Evolutionary conservation across 2,113 vertebrate genomes (phyloP).

Genomic region (Pteruthius melanotis): DNA sequence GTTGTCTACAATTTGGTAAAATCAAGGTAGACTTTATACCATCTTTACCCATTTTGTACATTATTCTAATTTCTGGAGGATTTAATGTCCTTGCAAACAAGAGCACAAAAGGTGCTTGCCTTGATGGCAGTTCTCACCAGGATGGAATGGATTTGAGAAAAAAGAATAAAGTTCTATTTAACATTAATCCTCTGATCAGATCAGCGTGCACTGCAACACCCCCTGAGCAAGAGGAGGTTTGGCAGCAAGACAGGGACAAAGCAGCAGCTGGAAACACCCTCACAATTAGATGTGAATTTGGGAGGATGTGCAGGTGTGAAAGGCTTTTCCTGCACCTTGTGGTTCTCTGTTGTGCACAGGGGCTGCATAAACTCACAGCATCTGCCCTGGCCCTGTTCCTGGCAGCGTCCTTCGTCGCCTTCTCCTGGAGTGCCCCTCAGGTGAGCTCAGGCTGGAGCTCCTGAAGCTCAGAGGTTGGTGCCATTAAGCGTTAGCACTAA

Average conservation of each 20-base stretch:
- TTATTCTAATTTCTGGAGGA: neutral
- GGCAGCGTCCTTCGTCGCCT: conserved; percentile 68
- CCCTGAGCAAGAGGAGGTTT: neutral
- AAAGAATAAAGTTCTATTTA: neutral
- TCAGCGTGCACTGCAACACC: neutral
- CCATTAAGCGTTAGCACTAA: neutral
- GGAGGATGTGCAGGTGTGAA: neutral
- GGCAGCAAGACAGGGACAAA: neutral
- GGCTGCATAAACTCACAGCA: conserved; percentile 55
- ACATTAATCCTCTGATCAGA: neutral
- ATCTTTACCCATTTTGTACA: neutral
- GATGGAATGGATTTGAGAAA: neutral
- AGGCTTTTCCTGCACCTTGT: neutral
- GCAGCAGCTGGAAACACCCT: neutral
- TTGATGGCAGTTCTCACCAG: neutral
- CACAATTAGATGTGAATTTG: neutral
- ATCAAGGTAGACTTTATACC: neutral
- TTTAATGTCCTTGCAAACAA: neutral
- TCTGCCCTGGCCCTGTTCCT: conserved; percentile 75
- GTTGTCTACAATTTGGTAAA: neutral
- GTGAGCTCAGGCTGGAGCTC: conserved; percentile 56
- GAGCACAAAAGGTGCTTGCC: neutral
- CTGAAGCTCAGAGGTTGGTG: neutral
- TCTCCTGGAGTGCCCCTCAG: conserved; percentile 79
- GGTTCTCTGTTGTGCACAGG: conserved; percentile 66